Conservation (phyloP, 2,797 vertebrate genomes). For the Remorina albescens region DNA sequence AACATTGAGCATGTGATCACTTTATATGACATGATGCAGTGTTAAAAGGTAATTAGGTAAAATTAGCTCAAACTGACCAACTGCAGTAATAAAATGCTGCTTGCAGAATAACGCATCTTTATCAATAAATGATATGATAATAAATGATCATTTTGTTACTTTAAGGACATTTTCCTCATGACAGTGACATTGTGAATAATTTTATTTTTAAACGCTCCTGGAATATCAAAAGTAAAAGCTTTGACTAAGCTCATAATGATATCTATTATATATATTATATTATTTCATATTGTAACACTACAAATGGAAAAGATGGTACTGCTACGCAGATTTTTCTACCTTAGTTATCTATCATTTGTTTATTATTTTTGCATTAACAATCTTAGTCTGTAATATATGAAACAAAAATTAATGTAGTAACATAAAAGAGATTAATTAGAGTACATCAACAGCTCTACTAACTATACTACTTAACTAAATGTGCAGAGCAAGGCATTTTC, state of each 20-base stretch:
- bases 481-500: neutral
- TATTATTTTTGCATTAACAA: neutral
- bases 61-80: neutral
- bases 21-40: neutral
- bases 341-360: neutral
- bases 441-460: neutral
- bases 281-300: neutral
- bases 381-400: neutral
- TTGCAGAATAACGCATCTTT: neutral
- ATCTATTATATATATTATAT: too few relatives aligned
- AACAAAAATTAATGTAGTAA: neutral
- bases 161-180: neutral
- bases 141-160: too few relatives aligned
- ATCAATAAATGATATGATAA: neutral
- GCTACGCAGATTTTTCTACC: neutral
- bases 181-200: neutral
- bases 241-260: neutral
- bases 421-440: neutral
- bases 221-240: neutral
- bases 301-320: neutral
- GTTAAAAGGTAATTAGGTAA: neutral
- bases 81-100: slow-evolving; percentile 1
- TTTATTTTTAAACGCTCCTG: neutral
- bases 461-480: neutral
- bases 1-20: neutral